Evolutionary conservation across 2,797 vertebrate species (phyloP).

Genomic region (Rhabdomys pumilio): DNA sequence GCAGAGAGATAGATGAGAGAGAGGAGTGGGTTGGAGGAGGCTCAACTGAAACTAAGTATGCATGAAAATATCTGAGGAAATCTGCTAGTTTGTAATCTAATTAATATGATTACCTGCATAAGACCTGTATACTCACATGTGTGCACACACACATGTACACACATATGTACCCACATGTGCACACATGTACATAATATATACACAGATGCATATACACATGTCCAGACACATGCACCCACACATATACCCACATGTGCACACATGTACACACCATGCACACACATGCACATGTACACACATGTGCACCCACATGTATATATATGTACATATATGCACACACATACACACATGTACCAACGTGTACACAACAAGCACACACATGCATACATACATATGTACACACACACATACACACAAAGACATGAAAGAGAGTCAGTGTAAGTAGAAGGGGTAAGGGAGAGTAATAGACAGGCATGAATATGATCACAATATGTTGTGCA

Average conservation of each 20-base stretch:
- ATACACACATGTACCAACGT: no score
- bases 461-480: background rate
- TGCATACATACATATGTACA: no score
- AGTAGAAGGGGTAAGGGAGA: background rate
- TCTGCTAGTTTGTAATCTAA: background rate
- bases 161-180: background rate
- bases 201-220: no score
- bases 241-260: no score
- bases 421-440: background rate
- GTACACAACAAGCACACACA: no score
- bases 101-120: background rate
- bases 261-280: background rate
- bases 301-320: no score
- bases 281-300: background rate
- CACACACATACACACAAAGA: background rate
- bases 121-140: no score
- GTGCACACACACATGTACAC: background rate
- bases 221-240: no score
- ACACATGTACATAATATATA: no score
- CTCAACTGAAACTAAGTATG: background rate
- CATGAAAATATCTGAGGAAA: background rate
- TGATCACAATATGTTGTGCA: background rate
- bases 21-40: background rate
- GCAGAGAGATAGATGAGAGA: background rate
- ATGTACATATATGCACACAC: no score